Base-by-base conservation (phyloP, 2,888 invertebrate species). In the Willowsia nigromaculata region DNA sequence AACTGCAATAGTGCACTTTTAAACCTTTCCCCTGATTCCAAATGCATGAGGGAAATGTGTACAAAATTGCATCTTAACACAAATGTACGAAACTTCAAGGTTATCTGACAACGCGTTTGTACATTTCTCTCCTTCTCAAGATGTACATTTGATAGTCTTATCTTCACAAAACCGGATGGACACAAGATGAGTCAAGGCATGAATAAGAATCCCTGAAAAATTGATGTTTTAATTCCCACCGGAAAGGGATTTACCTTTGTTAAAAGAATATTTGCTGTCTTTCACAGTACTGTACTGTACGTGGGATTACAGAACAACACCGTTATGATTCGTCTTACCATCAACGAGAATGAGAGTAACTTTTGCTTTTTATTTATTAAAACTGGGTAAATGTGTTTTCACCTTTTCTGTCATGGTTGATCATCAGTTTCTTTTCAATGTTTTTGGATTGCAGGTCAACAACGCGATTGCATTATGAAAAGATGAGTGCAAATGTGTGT, bases 1-100 rank as follows among this genome's bases (percentile, higher is more conserved):
- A 30, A 25, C 13, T 40, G 65, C 78, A 65, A 33, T 62, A 47
- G 47, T 84, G 84, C 84, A 84, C 84, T 71, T 71, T 82, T 65
- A 47, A 37, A 9, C 40, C 15, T 27, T 25, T 65, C 4, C 4
- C 65, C 30, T 74, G n/a, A 56, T 80, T 47, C 50, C 50, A 50
- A 5, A 40, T 18, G 18, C 56, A 56, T 30, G 37, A 65, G n/a
- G n/a, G n/a, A n/a, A 65, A 56, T 76, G n/a, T 25, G n/a, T 22
- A 27, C n/a, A 18, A 4, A 30, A 22, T 18, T 76, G 11, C 56
- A 56, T 22, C 18, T 56, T 56, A 5, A 56, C 56, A 22, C 25
- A 18, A 18, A 53, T 18, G 11, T 56, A 22, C 11, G n/a, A 56
- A 80, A 80, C 33, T 80, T 56, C 33, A 65, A 65, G 80, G 80